A percentile compares a stretch with the other conserved stretches of the same genome.
These are phyloP conservation scores for Pelobates fuscus DNA, from an alignment of 2,113 vertebrate species.

Conservation along the genomic window DNA sequence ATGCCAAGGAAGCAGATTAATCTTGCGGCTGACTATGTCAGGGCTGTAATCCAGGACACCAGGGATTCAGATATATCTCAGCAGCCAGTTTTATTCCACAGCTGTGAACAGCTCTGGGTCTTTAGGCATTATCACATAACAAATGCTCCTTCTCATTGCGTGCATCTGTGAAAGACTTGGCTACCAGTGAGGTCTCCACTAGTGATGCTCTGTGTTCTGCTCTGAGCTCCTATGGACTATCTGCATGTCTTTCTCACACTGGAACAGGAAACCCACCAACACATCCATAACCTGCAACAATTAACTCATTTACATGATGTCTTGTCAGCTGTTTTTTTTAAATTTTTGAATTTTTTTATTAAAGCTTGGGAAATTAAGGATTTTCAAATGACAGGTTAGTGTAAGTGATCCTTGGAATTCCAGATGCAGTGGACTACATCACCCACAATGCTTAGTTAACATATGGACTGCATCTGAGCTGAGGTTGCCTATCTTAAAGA, in stretches of 20 bases:
- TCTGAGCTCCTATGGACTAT: background rate
- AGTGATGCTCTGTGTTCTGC: background rate
- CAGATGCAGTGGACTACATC: no score
- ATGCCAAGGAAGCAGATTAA: constrained; percentile 25
- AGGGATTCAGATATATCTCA: constrained; percentile 7
- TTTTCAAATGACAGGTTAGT: no score
- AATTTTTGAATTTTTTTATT: no score
- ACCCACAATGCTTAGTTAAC: no score
- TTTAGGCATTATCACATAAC: constrained; percentile 36
- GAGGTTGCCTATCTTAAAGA: no score
- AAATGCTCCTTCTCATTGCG: constrained; percentile 11
- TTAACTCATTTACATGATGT: background rate
- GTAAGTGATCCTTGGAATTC: no score
- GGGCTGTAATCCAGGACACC: constrained; percentile 25
- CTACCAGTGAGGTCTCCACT: constrained; percentile 1
- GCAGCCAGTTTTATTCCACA: constrained; percentile 12
- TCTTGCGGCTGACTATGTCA: constrained; percentile 33
- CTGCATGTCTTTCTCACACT: constrained; percentile 19
- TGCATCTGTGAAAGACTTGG: constrained; percentile 16
- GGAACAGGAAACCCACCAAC: background rate
- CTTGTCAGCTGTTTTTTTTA: background rate
- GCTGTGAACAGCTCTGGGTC: constrained; percentile 28
- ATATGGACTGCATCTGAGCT: no score
- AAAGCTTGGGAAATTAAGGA: no score
- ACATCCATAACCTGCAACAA: background rate